Conservation (phyloP, 2,888 invertebrate species). For the Xiphydria camelus region DNA sequence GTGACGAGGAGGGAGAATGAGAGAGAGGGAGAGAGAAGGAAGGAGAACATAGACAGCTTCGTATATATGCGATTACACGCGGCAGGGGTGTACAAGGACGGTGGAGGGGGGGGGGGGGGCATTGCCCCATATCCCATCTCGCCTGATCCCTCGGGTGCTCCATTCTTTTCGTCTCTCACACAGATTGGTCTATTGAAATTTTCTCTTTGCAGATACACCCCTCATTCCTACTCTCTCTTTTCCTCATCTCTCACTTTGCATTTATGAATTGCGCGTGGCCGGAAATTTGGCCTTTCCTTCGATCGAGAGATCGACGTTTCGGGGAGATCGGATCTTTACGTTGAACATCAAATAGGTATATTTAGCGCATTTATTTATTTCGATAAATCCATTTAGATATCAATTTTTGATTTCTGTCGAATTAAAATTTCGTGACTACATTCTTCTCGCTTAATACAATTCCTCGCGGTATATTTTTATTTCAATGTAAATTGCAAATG, state of each 20-base stretch:
- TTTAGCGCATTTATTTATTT: no score
- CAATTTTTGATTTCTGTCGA: no score
- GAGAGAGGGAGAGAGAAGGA: conserved; percentile 17
- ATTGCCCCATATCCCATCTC: conserved; percentile 28
- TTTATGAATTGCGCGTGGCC: no score
- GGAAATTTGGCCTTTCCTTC: no score
- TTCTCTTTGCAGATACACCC: conserved; percentile 4
- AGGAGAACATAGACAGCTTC: conserved; percentile 25
- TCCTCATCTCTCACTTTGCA: not conserved
- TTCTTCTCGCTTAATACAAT: no score
- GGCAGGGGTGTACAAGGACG: conserved; percentile 5
- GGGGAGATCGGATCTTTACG: no score
- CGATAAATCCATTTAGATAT: no score
- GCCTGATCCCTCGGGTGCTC: conserved; percentile 20
- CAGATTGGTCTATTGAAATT: not conserved
- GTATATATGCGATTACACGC: conserved; percentile 31
- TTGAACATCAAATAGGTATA: no score
- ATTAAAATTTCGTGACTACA: no score
- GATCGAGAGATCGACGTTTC: no score
- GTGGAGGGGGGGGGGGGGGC: conserved; percentile 15
- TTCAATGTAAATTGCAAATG: no score
- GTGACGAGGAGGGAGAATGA: conserved; percentile 4
- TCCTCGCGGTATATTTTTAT: no score
- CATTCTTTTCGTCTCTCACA: conserved; percentile 14
- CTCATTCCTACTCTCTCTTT: conserved; percentile 1